These are phyloP conservation scores for Sycophaga agraensis DNA, from an alignment of 1,140 invertebrate genomes.

Conservation along the genomic window DNA sequence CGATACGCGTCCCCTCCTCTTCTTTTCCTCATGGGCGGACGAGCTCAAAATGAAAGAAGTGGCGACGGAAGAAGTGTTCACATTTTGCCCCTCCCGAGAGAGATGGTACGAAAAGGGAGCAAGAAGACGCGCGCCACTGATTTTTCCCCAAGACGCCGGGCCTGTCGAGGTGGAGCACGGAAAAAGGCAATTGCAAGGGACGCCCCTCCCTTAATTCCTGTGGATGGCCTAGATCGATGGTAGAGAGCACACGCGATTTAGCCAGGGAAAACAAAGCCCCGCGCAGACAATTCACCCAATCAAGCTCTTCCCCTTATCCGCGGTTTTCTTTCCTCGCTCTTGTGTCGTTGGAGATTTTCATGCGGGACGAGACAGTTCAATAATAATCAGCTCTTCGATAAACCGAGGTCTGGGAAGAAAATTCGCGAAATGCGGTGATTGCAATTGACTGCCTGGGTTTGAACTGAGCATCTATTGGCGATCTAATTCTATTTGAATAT, in stretches of 20 bases:
- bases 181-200: conserved; percentile 23
- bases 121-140: conserved; percentile 10
- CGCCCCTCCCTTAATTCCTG: conserved; percentile 18
- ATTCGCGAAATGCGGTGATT: too few species aligned
- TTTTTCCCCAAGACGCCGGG: conserved; percentile 10
- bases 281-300: conserved; percentile 18
- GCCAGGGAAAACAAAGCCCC: conserved; percentile 15
- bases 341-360: background rate
- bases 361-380: too few species aligned
- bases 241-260: conserved; percentile 11
- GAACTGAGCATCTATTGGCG: too few species aligned
- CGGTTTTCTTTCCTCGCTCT: background rate
- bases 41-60: conserved; percentile 13
- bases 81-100: too few species aligned
- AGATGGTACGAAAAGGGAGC: background rate
- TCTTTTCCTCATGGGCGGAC: background rate
- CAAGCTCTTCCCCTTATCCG: conserved; percentile 9
- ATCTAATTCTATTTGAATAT: too few species aligned
- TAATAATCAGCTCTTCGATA: too few species aligned
- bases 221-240: conserved; percentile 25
- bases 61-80: background rate
- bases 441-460: too few species aligned
- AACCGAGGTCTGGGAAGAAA: too few species aligned
- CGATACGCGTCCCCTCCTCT: conserved; percentile 2
- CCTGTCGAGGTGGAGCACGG: background rate